Evolutionary conservation across 1,140 invertebrate genomes (phyloP).

Genomic region (Neodiprion pinetum): DNA sequence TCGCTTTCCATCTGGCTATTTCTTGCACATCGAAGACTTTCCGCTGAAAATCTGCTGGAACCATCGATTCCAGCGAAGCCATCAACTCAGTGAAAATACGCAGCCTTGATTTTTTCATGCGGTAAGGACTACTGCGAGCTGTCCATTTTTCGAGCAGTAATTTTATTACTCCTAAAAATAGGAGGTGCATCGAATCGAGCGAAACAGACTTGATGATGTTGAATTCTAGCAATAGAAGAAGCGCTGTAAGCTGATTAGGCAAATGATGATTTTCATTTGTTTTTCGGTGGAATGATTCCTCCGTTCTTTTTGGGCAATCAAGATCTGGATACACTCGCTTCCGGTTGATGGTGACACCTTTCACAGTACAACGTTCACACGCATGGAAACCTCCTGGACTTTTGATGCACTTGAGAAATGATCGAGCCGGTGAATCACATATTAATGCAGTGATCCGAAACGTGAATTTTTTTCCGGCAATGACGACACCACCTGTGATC

Average conservation of each 20-base stretch:
- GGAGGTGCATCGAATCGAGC: slow-evolving; percentile 28
- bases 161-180: slow-evolving; percentile 25
- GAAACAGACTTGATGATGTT: slow-evolving; percentile 17
- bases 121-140: not conserved
- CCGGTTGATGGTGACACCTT: slow-evolving; percentile 14
- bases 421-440: slow-evolving; percentile 16
- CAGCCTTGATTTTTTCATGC: not conserved
- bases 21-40: slow-evolving; percentile 24
- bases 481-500: not conserved
- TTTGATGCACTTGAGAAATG: slow-evolving; percentile 21
- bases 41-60: slow-evolving; percentile 28
- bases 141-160: slow-evolving; percentile 21
- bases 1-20: slow-evolving; percentile 25
- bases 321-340: slow-evolving; percentile 24
- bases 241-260: slow-evolving; percentile 15
- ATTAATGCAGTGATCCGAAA: not conserved
- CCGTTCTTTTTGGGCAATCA: slow-evolving; percentile 14
- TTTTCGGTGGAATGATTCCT: slow-evolving; percentile 22
- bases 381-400: slow-evolving; percentile 11
- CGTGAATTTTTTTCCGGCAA: not conserved
- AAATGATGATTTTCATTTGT: slow-evolving; percentile 24
- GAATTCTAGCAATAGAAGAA: slow-evolving; percentile 24
- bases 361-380: slow-evolving; percentile 25
- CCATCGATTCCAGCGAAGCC: not conserved
- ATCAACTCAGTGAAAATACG: not conserved